These are phyloP conservation scores for Cheilosia scutellata DNA, from an alignment of 2,888 invertebrate species.

Conservation along the genomic window DNA sequence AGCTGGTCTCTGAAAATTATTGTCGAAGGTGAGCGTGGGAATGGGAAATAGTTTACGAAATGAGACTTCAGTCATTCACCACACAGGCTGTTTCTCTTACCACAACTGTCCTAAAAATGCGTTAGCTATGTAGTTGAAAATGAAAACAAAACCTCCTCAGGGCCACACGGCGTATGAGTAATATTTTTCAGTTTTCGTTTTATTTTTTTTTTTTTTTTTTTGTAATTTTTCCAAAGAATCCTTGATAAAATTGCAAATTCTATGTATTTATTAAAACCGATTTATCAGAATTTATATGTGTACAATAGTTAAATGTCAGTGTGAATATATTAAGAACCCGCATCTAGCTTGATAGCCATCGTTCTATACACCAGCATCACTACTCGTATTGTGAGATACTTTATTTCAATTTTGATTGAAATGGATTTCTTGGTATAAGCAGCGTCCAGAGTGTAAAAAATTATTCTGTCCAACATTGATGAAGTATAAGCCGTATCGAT, in stretches of 20 bases:
- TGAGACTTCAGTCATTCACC: background rate
- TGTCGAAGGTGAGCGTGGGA: background rate
- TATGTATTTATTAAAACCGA: constrained; percentile 7
- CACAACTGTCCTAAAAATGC: background rate
- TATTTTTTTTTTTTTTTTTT: too few relatives aligned
- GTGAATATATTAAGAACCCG: constrained; percentile 38
- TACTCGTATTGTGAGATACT: background rate
- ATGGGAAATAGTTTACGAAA: background rate
- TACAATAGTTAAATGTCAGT: constrained; percentile 55
- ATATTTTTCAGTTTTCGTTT: background rate
- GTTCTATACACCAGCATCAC: constrained; percentile 10
- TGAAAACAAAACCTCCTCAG: background rate
- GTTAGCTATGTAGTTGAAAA: background rate
- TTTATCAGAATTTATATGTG: constrained; percentile 35
- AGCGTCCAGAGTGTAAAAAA: background rate
- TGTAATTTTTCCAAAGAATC: background rate
- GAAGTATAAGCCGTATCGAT: constrained; percentile 9
- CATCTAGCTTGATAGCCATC: constrained; percentile 20
- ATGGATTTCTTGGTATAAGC: constrained; percentile 24
- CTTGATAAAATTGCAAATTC: background rate
- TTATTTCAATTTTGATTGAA: constrained; percentile 51
- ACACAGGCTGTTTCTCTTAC: background rate
- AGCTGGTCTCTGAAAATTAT: background rate
- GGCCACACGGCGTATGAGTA: constrained; percentile 18
- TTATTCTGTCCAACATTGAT: constrained; percentile 22